Evolutionary conservation across 2,888 invertebrate genomes (phyloP).

Genomic region (Ptilodon capucinus): DNA sequence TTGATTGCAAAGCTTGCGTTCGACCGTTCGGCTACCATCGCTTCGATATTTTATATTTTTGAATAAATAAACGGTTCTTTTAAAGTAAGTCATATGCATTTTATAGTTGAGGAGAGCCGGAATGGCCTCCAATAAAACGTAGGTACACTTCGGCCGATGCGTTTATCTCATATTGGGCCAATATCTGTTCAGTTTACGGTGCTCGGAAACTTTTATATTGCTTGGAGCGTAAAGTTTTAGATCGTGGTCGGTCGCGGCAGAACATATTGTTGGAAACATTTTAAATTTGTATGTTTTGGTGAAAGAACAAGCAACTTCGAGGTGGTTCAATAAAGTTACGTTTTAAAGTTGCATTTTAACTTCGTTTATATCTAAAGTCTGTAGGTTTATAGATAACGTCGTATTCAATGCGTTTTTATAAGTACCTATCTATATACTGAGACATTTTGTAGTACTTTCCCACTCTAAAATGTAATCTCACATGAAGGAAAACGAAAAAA

Average conservation of each 20-base stretch:
- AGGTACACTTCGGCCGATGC: constrained; percentile 16
- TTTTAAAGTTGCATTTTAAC: background rate
- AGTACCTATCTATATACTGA: too few species aligned
- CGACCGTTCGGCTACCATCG: too few species aligned
- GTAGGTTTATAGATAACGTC: too few species aligned
- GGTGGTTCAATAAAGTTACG: background rate
- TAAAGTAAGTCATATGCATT: background rate
- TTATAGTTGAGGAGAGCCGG: constrained; percentile 2
- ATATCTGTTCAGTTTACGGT: constrained; percentile 27
- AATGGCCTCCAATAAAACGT: constrained; percentile 16
- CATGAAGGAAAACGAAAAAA: too few species aligned
- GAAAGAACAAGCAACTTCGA: background rate
- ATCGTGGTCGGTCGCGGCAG: constrained; percentile 4
- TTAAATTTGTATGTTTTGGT: constrained; percentile 9
- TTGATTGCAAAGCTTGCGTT: too few species aligned
- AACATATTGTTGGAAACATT: constrained; percentile 23
- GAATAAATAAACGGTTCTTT: background rate
- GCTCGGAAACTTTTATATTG: constrained; percentile 36
- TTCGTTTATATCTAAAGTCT: constrained; percentile 1
- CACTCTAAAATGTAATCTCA: too few species aligned
- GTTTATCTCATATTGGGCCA: constrained; percentile 29
- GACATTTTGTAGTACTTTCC: too few species aligned
- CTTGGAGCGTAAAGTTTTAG: constrained; percentile 23
- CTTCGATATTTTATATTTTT: too few species aligned
- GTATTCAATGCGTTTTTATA: too few species aligned